Evolutionary conservation across 2,113 vertebrate species (phyloP), one percentile per base, ranked within the genome.

Genomic region (Lethenteron reissneri): DNA sequence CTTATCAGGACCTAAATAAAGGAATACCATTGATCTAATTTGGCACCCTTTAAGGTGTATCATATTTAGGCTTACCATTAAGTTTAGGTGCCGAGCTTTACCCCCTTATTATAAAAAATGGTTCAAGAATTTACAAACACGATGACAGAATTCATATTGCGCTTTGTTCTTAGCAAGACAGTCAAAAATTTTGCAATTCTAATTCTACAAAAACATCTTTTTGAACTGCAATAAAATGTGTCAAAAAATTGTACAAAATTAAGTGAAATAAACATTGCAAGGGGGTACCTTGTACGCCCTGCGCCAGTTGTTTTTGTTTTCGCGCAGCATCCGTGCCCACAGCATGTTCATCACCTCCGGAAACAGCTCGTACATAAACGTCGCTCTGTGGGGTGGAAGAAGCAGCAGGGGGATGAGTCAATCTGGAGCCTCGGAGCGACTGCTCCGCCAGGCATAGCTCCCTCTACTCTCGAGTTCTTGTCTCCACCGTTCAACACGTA

Each of bases 281-380:
- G 56, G 62, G 57, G 69, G 56, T 79, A 99, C 94, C 90, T 99
- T 99, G 81, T 99, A 99, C 79, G 97, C 92, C 84, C 91, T 85
- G 76, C 94, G 86, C 92, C 92, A 99, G 76, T 96, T 96, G 83
- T 95, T 97, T 82, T 95, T 97, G 80, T 92, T 99, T 78, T 99
- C 94, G 80, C 91, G 88, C 79, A 99, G 82, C 92, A 97, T 99
- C 76, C 94, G 83, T 70, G 81, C 82, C 92, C 94, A 99, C 78
- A 99, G 83, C 94, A 99, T 99, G 79, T 96, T 97, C 88, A 96
- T 97, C 74, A 96, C 88, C 75, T 99, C 94, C 74, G 92, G 91
- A 77, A 97, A 99, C 78, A 95, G 92, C 78, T 99, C 94, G 69
- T 95, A 99, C 91, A 96, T 99, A 77, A 96, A 99, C 0, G 92